A percentile compares a stretch with the other conserved stretches of the same genome.
phyloP scores from a whole-genome alignment of 2,888 invertebrate genomes.

The Noctua fimbriata region DNA sequence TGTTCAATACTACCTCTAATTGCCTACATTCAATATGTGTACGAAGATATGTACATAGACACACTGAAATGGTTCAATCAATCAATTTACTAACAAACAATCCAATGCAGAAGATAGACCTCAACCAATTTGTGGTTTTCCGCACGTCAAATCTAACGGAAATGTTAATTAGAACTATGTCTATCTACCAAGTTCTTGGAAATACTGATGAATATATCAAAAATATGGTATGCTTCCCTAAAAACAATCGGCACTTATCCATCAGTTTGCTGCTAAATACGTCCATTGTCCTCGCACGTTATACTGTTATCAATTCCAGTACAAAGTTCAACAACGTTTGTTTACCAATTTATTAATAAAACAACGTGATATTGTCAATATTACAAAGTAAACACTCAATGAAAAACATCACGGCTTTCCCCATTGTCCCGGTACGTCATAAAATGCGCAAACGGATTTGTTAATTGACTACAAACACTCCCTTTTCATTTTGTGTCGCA shows the following conservation, averaged over 20 bases:
- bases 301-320: conserved; percentile 33
- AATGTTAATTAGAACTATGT: conserved; percentile 18
- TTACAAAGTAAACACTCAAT: conserved; percentile 57
- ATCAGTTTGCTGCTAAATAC: background rate
- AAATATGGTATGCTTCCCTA: background rate
- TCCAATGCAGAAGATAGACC: conserved; percentile 9
- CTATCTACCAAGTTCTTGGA: background rate
- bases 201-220: background rate
- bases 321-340: conserved; percentile 35
- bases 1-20: conserved; percentile 31
- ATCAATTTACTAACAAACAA: conserved; percentile 38
- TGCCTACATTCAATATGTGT: conserved; percentile 15
- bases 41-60: conserved; percentile 14
- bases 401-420: conserved; percentile 48
- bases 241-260: conserved; percentile 3
- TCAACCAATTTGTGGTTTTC: conserved; percentile 38
- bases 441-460: conserved; percentile 72
- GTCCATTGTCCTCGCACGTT: conserved; percentile 16
- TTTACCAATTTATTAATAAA: conserved; percentile 58
- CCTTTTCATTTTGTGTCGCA: conserved; percentile 65
- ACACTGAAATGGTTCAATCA: conserved; percentile 23
- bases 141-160: background rate
- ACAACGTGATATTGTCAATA: conserved; percentile 55
- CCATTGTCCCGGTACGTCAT: conserved; percentile 59
- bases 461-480: conserved; percentile 73